Evolutionary conservation across 2,888 invertebrate genomes (phyloP).

Genomic region (Sympetrum striolatum): DNA sequence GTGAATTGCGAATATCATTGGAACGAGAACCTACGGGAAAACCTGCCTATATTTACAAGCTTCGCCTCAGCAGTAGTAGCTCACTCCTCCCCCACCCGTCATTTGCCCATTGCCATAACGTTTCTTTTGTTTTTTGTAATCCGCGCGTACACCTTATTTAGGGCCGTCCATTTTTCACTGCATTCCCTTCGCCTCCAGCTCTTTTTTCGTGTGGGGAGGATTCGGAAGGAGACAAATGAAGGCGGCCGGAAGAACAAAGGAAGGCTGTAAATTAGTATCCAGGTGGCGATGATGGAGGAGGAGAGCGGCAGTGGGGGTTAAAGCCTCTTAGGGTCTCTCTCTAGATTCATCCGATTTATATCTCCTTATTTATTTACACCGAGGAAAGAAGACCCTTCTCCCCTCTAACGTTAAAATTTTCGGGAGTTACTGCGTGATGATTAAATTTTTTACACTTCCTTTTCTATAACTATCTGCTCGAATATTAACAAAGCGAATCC

Average conservation of each 20-base stretch:
- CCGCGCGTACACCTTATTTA: conserved; percentile 15
- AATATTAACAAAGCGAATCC: too few species aligned
- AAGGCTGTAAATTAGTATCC: conserved; percentile 36
- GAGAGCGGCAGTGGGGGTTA: neutral
- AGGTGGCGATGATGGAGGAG: conserved; percentile 9
- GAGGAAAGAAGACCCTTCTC: too few species aligned
- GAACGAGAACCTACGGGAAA: neutral
- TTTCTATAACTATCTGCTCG: too few species aligned
- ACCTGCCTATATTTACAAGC: neutral
- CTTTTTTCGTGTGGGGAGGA: neutral
- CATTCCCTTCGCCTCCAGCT: neutral
- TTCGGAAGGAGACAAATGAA: conserved; percentile 37
- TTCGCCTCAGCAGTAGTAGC: neutral
- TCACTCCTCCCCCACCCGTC: neutral
- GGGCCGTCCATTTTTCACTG: conserved; percentile 22
- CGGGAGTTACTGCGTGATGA: too few species aligned
- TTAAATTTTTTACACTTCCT: too few species aligned
- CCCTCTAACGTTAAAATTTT: too few species aligned
- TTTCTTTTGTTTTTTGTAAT: conserved; percentile 17
- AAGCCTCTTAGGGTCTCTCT: neutral
- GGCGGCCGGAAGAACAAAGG: conserved; percentile 37
- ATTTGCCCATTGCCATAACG: neutral
- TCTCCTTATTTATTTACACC: too few species aligned
- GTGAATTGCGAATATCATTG: too few species aligned
- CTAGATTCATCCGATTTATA: too few species aligned